phyloP scores from a whole-genome alignment of 2,888 invertebrate species.

The Dicyrtoma fusca region DNA sequence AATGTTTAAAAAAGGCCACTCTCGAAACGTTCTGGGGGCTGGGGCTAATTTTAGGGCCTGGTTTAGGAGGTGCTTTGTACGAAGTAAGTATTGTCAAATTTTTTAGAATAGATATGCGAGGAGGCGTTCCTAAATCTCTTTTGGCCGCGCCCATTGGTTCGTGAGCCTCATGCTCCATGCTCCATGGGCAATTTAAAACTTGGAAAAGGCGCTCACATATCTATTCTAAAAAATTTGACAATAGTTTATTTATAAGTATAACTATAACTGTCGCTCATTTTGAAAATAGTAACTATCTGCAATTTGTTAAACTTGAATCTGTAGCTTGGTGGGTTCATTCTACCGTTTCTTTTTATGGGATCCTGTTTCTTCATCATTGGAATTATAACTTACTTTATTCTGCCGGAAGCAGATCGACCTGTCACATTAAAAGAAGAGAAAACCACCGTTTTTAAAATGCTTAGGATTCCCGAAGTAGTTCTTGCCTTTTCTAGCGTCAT shows the following conservation, averaged over 20 bases:
- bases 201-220: too few relatives aligned
- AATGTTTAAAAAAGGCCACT: too few relatives aligned
- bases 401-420: constrained; percentile 57
- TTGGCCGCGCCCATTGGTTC: too few relatives aligned
- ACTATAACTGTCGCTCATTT: background rate
- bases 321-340: constrained; percentile 59
- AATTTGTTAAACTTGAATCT: constrained; percentile 25
- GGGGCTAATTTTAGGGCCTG: constrained; percentile 60
- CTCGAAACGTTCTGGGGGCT: constrained; percentile 60
- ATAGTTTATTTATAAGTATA: constrained; percentile 38
- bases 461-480: constrained; percentile 58
- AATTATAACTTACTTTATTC: constrained; percentile 57
- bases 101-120: too few relatives aligned
- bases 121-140: too few relatives aligned
- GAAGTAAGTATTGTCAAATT: too few relatives aligned
- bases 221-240: too few relatives aligned
- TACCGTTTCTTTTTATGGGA: constrained; percentile 61
- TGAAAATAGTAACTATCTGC: too few relatives aligned
- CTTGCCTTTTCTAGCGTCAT: constrained; percentile 59
- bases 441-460: background rate
- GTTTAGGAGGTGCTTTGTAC: constrained; percentile 59
- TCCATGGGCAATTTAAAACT: too few relatives aligned
- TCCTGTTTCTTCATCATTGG: constrained; percentile 58
- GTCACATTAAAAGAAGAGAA: constrained; percentile 9
- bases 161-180: too few relatives aligned